These are phyloP conservation scores for Meriones psammophilus DNA, from an alignment of 2,797 vertebrate genomes.

Conservation along the genomic window DNA sequence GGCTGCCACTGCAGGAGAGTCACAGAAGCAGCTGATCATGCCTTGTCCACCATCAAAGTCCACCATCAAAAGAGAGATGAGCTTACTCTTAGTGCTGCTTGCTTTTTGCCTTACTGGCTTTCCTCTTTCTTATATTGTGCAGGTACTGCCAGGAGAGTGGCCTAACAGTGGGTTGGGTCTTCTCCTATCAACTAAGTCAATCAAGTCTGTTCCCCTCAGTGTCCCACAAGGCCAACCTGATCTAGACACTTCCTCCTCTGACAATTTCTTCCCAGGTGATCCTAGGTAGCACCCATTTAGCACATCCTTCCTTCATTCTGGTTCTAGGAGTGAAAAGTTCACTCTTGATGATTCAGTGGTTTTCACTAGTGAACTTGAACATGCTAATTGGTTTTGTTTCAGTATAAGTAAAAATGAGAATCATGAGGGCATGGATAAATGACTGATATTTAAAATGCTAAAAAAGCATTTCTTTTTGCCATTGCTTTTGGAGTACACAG, in stretches of 20 bases:
- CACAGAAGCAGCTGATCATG: neutral
- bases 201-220: too few species aligned
- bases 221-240: neutral
- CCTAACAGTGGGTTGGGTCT: neutral
- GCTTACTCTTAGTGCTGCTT: too few species aligned
- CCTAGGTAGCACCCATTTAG: neutral
- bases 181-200: too few species aligned
- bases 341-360: neutral
- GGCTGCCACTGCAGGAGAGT: neutral
- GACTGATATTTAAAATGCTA: neutral
- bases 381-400: neutral
- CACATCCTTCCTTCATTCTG: neutral
- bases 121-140: neutral
- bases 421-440: neutral
- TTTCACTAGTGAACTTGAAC: neutral
- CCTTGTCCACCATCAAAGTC: too few species aligned
- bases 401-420: neutral
- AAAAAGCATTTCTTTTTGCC: neutral
- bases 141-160: neutral
- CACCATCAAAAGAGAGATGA: neutral
- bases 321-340: neutral
- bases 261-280: neutral
- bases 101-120: too few species aligned
- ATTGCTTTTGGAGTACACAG: neutral
- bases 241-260: neutral